phyloP scores from a whole-genome alignment of 2,888 invertebrate genomes.

The Timandra comae region DNA sequence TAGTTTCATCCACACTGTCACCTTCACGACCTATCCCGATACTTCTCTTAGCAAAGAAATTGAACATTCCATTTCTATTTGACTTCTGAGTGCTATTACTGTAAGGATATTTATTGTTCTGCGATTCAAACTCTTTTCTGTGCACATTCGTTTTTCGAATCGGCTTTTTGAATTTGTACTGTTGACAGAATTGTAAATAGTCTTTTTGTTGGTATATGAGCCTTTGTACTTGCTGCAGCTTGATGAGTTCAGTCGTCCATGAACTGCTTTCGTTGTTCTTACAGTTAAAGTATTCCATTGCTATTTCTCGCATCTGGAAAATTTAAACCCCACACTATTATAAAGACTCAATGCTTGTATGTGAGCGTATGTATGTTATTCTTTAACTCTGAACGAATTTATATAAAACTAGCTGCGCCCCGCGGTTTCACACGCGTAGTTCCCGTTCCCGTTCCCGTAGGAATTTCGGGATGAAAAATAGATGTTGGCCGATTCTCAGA shows the following conservation, averaged over 20 bases:
- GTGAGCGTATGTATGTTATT: too few species aligned
- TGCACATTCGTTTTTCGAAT: conserved; percentile 34
- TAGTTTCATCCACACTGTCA: conserved; percentile 36
- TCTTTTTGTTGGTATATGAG: conserved; percentile 59
- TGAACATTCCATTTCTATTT: conserved; percentile 43
- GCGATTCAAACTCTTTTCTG: conserved; percentile 46
- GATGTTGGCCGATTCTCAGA: too few species aligned
- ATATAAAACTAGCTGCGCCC: too few species aligned
- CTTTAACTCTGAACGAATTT: too few species aligned
- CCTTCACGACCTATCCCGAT: conserved; percentile 42
- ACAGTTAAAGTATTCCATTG: conserved; percentile 84
- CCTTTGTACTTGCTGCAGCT: conserved; percentile 59
- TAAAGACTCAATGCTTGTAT: too few species aligned
- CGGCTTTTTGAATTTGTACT: conserved; percentile 47
- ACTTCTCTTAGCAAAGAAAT: conserved; percentile 54
- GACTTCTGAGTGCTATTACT: conserved; percentile 50
- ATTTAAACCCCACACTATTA: too few species aligned
- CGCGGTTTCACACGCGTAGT: too few species aligned
- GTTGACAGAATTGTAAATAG: conserved; percentile 50
- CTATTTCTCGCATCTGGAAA: conserved; percentile 85
- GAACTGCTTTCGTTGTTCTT: conserved; percentile 66
- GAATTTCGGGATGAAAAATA: too few species aligned
- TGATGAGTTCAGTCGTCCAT: conserved; percentile 61
- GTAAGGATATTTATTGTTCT: conserved; percentile 65
- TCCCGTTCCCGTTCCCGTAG: too few species aligned